These are phyloP conservation scores for Corythornis vintsioides DNA, from an alignment of 2,113 vertebrate species.

Conservation along the genomic window DNA sequence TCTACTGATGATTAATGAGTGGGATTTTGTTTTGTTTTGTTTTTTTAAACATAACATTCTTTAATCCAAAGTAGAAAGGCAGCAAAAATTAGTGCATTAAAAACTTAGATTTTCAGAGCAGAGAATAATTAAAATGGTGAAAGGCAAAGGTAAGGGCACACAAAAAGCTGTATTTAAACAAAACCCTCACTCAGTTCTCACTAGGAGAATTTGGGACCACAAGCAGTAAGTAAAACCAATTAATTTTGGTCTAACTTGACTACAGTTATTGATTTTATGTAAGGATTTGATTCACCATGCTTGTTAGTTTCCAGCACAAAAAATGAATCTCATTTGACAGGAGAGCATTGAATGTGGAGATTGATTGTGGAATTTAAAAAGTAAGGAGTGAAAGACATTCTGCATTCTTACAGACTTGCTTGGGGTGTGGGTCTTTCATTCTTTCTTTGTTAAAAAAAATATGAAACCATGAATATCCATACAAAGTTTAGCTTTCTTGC, in stretches of 20 bases:
- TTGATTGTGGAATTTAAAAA: neutral
- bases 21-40: neutral
- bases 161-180: neutral
- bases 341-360: neutral
- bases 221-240: constrained; percentile 10
- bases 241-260: neutral
- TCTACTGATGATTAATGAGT: neutral
- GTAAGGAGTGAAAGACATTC: neutral
- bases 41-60: constrained; percentile 18
- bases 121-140: neutral
- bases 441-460: neutral
- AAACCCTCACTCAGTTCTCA: neutral
- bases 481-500: constrained; percentile 36
- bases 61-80: neutral
- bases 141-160: neutral
- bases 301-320: constrained; percentile 13
- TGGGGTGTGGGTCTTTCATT: neutral
- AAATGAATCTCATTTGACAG: constrained; percentile 21
- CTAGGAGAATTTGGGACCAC: neutral
- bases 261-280: constrained; percentile 30
- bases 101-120: constrained; percentile 22
- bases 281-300: neutral
- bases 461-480: neutral
- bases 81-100: neutral
- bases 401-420: neutral